phyloP scores from a whole-genome alignment of 1,140 invertebrate species.

The Adoxophyes honmai region DNA sequence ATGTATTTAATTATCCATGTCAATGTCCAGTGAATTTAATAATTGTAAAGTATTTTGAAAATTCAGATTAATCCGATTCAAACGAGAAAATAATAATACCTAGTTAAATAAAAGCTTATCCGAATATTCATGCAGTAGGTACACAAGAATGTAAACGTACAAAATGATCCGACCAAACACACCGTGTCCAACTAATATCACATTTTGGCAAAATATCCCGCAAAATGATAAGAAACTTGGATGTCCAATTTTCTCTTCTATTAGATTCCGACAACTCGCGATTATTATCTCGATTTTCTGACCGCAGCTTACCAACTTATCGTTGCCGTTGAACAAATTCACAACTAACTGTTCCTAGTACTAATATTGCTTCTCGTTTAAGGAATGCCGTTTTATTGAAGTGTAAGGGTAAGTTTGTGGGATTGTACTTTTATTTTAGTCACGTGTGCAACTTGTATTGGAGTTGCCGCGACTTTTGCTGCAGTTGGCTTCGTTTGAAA shows the following conservation, averaged over 20 bases:
- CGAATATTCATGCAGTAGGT: too few relatives aligned
- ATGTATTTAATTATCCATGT: too few relatives aligned
- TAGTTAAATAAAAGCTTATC: too few relatives aligned
- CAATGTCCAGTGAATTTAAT: too few relatives aligned
- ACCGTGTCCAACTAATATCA: neutral
- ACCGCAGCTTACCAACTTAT: neutral
- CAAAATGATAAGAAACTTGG: constrained; percentile 10
- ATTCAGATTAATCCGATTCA: too few relatives aligned
- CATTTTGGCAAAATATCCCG: neutral
- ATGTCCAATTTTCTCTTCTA: constrained; percentile 14
- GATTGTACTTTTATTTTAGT: constrained; percentile 15
- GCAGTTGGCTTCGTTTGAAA: constrained; percentile 9
- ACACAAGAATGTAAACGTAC: too few relatives aligned
- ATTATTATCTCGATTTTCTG: constrained; percentile 14
- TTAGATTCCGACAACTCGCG: constrained; percentile 14
- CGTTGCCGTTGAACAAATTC: neutral
- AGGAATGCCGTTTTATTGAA: neutral
- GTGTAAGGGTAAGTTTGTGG: neutral
- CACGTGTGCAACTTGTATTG: constrained; percentile 11
- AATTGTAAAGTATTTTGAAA: too few relatives aligned
- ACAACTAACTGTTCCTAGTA: neutral
- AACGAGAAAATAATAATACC: too few relatives aligned
- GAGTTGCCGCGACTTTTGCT: constrained; percentile 9
- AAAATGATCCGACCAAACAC: too few relatives aligned
- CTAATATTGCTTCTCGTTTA: neutral